Evolutionary conservation across 2,888 invertebrate species (phyloP).

Genomic region (Epinotia brunnichana): DNA sequence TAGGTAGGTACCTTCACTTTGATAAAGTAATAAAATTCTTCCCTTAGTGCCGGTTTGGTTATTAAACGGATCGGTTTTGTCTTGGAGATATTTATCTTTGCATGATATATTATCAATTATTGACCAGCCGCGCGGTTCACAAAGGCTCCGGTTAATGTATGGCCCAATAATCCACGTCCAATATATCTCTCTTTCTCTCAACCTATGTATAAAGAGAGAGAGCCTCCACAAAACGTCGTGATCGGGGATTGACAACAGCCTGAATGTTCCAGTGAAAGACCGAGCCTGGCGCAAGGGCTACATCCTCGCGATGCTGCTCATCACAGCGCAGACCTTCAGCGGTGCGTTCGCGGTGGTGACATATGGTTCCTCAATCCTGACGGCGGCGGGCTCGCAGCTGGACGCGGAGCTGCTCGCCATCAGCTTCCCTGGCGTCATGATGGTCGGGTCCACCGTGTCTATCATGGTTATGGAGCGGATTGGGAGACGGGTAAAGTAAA

Average conservation of each 20-base stretch:
- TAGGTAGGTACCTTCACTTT: too few species aligned
- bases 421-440: slow-evolving; percentile 58
- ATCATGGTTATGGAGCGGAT: slow-evolving; percentile 50
- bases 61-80: neutral
- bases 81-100: neutral
- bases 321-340: slow-evolving; percentile 52
- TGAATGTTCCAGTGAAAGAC: slow-evolving; percentile 55
- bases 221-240: too few species aligned
- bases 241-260: neutral
- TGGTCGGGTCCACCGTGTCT: slow-evolving; percentile 52
- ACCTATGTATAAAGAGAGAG: too few species aligned
- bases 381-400: slow-evolving; percentile 52
- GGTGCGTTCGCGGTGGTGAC: slow-evolving; percentile 56
- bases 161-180: too few species aligned
- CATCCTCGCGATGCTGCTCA: slow-evolving; percentile 49
- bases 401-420: slow-evolving; percentile 57
- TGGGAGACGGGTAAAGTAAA: slow-evolving; percentile 35
- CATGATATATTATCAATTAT: neutral
- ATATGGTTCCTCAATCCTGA: slow-evolving; percentile 57
- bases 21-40: too few species aligned
- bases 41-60: neutral
- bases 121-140: too few species aligned
- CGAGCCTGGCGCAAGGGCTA: slow-evolving; percentile 59
- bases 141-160: too few species aligned
- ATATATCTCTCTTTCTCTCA: too few species aligned